Evolutionary conservation across 2,797 vertebrate genomes (phyloP).

Genomic region (Dendrocincla fuliginosa): DNA sequence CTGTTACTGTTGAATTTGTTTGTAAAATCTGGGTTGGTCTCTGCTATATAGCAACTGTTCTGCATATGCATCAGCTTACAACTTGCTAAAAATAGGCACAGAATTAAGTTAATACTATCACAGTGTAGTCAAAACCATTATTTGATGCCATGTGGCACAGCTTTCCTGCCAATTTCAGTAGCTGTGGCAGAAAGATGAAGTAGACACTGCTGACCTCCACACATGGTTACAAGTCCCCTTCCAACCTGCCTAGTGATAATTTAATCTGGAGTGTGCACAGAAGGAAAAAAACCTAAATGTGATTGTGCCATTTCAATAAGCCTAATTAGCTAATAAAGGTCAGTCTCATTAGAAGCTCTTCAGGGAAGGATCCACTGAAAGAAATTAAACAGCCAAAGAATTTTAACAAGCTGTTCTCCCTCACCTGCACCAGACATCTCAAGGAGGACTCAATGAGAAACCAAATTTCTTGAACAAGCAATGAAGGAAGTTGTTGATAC

Average conservation of each 20-base stretch:
- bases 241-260: background rate
- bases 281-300: constrained; percentile 7
- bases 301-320: constrained; percentile 6
- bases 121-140: background rate
- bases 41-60: background rate
- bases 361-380: constrained; percentile 47
- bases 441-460: background rate
- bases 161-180: background rate
- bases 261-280: background rate
- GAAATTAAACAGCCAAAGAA: constrained; percentile 3
- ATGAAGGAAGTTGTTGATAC: background rate
- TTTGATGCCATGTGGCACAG: background rate
- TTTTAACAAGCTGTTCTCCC: constrained; percentile 31
- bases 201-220: background rate
- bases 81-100: background rate
- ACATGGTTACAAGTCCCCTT: background rate
- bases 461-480: background rate
- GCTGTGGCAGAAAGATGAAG: background rate
- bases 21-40: background rate
- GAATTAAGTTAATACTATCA: background rate
- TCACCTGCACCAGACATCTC: background rate
- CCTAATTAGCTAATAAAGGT: constrained; percentile 70
- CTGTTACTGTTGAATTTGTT: background rate
- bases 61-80: background rate
- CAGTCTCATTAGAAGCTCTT: constrained; percentile 68